phyloP scores from a whole-genome alignment of 2,888 invertebrate species.

The Drosophila anomalata region DNA sequence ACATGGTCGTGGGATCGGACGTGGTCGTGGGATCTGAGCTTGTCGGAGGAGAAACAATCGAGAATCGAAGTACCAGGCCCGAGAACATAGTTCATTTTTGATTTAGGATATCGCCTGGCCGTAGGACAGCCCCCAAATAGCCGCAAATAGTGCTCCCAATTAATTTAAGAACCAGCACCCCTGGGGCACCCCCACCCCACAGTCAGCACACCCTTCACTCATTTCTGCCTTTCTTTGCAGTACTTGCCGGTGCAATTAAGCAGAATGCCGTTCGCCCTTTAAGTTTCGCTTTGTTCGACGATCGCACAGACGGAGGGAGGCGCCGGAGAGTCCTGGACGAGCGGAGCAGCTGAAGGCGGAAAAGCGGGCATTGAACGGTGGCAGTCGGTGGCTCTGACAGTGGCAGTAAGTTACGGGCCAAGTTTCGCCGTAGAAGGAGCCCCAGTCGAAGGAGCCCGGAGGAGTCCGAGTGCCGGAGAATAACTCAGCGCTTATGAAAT shows the following conservation, averaged over 20 bases:
- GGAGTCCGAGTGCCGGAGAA: conserved; percentile 29
- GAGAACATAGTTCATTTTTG: too few relatives aligned
- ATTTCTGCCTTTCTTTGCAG: conserved; percentile 30
- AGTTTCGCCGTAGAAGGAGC: conserved; percentile 33
- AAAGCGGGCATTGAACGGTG: conserved; percentile 38
- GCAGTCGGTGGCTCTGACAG: conserved; percentile 23
- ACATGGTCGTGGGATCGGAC: background rate
- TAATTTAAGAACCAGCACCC: conserved; percentile 1
- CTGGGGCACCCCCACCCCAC: background rate
- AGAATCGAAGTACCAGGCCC: too few relatives aligned
- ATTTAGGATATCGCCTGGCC: background rate
- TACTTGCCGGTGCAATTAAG: conserved; percentile 50
- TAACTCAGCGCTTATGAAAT: conserved; percentile 72
- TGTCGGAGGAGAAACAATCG: too few relatives aligned
- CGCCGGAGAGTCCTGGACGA: background rate
- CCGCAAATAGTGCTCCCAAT: background rate
- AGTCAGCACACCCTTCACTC: conserved; percentile 28
- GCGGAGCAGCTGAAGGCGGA: conserved; percentile 24
- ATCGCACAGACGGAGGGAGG: conserved; percentile 5
- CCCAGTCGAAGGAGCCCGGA: conserved; percentile 3
- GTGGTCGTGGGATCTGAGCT: background rate
- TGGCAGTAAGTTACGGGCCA: conserved; percentile 49
- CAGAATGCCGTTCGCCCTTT: conserved; percentile 52
- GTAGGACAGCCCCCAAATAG: background rate
- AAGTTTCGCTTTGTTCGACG: conserved; percentile 40